Percentiles rank a stretch among this genome's conserved stretches.
Conservation (phyloP, 2,888 invertebrate species). For the Cordilura impudica region DNA sequence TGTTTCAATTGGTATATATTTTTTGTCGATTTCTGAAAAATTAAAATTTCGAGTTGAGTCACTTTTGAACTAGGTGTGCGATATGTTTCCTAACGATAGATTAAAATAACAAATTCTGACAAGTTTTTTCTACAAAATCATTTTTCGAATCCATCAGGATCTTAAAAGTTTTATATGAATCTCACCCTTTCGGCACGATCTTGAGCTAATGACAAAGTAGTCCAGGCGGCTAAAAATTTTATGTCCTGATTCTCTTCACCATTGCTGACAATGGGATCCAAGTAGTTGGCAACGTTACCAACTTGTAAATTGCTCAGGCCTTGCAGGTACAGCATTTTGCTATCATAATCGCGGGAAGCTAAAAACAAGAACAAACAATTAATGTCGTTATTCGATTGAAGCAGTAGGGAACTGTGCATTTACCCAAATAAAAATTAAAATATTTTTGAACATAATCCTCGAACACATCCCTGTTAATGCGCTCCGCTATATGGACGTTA, state of each 20-base stretch:
- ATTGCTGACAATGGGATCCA: conserved; percentile 80
- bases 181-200: conserved; percentile 79
- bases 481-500: conserved; percentile 80
- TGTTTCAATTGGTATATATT: too few relatives aligned
- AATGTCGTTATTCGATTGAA: too few relatives aligned
- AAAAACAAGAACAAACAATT: conserved; percentile 42
- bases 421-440: conserved; percentile 85
- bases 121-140: background rate
- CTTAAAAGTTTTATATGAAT: background rate
- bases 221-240: conserved; percentile 84
- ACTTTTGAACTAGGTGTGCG: too few relatives aligned
- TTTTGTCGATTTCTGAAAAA: too few relatives aligned
- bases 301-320: conserved; percentile 84
- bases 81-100: too few relatives aligned
- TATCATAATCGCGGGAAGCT: conserved; percentile 84
- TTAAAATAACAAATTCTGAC: background rate
- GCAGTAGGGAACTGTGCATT: too few relatives aligned
- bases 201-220: conserved; percentile 79
- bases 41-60: too few relatives aligned
- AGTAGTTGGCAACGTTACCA: conserved; percentile 79
- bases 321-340: conserved; percentile 85
- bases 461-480: conserved; percentile 82
- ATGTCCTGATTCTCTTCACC: conserved; percentile 78
- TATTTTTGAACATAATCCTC: conserved; percentile 86
- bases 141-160: background rate